A percentile compares a stretch with the other conserved stretches of the same genome.
These are phyloP conservation scores for Uria aalge DNA, from an alignment of 2,113 vertebrate genomes.

Conservation along the genomic window DNA sequence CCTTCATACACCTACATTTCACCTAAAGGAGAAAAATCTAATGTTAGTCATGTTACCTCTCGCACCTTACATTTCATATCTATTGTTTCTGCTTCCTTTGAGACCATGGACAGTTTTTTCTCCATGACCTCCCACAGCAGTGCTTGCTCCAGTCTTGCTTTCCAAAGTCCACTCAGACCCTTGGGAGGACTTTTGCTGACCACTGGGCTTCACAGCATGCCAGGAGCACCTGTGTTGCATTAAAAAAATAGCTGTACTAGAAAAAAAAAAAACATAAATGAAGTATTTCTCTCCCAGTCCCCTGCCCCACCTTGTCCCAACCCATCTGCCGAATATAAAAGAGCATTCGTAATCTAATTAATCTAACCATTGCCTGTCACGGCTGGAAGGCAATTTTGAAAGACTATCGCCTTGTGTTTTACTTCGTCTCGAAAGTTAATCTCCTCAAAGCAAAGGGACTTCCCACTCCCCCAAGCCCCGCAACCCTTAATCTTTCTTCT, in stretches of 20 bases:
- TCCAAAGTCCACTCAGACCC: background rate
- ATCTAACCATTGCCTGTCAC: constrained; percentile 54
- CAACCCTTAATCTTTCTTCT: constrained; percentile 11
- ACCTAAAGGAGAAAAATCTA: background rate
- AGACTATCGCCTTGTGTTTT: constrained; percentile 64
- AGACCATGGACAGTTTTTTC: background rate
- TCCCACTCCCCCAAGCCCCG: constrained; percentile 16
- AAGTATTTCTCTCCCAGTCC: background rate
- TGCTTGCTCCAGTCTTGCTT: background rate
- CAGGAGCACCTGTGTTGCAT: background rate
- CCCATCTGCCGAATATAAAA: constrained; percentile 50
- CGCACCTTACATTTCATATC: rapidly evolving
- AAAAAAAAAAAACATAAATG: background rate
- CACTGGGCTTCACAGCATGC: background rate
- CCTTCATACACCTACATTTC: background rate
- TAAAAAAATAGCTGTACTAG: background rate
- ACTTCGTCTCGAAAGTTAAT: constrained; percentile 58
- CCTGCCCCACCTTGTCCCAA: constrained; percentile 2
- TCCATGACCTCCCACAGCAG: background rate
- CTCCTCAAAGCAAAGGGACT: constrained; percentile 63
- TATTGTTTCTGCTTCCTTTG: background rate
- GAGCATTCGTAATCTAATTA: constrained; percentile 70
- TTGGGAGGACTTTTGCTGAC: background rate
- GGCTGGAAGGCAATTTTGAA: constrained; percentile 67
- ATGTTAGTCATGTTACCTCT: background rate